Conservation (phyloP, 2,113 vertebrate species). For the Ranitomeya variabilis region DNA sequence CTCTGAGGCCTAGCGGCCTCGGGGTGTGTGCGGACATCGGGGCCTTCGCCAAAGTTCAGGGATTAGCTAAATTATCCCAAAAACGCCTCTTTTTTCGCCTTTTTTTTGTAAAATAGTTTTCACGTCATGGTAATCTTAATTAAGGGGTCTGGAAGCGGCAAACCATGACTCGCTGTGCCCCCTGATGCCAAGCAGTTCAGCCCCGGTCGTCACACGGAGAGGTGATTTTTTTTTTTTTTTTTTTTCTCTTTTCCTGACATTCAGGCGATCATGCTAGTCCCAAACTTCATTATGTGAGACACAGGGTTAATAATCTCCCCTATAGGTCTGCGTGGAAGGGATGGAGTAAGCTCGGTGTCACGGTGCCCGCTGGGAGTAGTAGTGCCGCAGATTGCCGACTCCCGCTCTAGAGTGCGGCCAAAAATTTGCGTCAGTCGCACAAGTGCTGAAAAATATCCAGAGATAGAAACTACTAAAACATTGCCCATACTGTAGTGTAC, state of each 20-base stretch:
- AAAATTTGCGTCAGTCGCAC: too few relatives aligned
- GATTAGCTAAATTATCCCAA: not conserved
- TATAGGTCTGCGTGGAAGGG: not conserved
- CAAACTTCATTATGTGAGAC: not conserved
- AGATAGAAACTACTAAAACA: too few relatives aligned
- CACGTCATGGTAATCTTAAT: not conserved
- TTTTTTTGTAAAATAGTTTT: conserved; percentile 8
- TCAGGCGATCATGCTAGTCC: not conserved
- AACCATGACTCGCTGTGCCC: not conserved
- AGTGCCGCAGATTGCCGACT: too few relatives aligned
- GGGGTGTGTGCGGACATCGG: conserved; percentile 13
- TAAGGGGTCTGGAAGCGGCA: not conserved
- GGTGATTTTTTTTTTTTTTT: not conserved
- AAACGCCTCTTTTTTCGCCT: not conserved
- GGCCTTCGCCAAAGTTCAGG: not conserved
- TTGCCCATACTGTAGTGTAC: too few relatives aligned
- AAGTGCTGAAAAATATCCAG: too few relatives aligned
- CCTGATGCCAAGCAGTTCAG: not conserved
- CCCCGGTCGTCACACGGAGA: not conserved
- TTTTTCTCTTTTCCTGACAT: not conserved
- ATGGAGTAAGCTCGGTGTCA: not conserved
- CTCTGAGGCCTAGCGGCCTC: conserved; percentile 37
- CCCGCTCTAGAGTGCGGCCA: too few relatives aligned
- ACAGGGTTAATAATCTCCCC: not conserved
- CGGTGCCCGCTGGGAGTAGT: not conserved